Evolutionary conservation across 1,140 invertebrate genomes (phyloP), one percentile per base, ranked within the genome.

Genomic region (Thaumatotibia leucotreta): DNA sequence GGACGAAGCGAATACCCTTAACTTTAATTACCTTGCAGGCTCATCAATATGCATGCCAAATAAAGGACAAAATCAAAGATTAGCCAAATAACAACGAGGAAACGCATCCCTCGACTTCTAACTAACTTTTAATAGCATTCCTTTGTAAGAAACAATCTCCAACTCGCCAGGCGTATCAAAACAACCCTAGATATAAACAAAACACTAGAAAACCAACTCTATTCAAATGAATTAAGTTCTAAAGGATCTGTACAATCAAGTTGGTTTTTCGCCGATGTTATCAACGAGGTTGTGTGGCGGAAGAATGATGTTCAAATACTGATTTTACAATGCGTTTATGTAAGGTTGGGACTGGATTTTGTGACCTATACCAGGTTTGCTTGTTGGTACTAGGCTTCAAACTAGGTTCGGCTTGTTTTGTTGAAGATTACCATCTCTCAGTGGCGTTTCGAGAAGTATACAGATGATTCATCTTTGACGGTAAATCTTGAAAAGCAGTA

Each of bases 281-380:
- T 54, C 50, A 54, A 11, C 50, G 50, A 54, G 50, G 50, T 54
- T 54, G 50, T 27, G 23, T 11, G 50, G 50, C 50, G 50, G 50
- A 54, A 54, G 50, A 54, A 54, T 54, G 50, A 54, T 54, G 50
- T 54, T 54, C 50, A 54, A 27, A 54, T 54, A 27, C 50, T 54
- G 50, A 54, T 54, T 54, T 54, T 54, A 54, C 50, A 54, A 54
- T 54, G 22, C 50, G n/a, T 54, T 54, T 54, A 54, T 22, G 50
- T 54, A 54, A 54, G 50, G 50, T 54, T 54, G 24, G 50, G 50
- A 54, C 10, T 27, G 20, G 9, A 14, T 54, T 54, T 54, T 54
- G 50, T 54, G 50, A 54, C 50, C 50, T 54, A 54, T 54, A 8
- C 22, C 11, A 14, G 4, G 11, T 27, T 54, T 54, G 39, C 14